Evolutionary conservation across 53 echinoderm and acorn worm genomes (phyloP), one percentile per base, ranked within the genome.

Genomic region (Glandiceps talaboti): DNA sequence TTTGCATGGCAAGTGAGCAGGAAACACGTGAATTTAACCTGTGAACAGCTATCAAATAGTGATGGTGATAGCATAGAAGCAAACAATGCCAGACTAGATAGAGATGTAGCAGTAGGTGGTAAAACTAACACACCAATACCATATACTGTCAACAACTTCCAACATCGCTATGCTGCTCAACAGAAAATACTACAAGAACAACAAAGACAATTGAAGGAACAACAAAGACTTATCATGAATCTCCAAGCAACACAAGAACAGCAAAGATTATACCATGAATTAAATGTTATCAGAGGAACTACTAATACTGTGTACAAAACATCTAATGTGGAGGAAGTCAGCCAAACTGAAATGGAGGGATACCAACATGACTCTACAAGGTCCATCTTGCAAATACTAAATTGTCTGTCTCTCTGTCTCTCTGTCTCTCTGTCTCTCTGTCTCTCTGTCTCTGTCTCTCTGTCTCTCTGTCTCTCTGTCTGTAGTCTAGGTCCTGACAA

Each of bases 1-100:
- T 84, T 87, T 85, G 99, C 99, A 14, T 99, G 99, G 99, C 99
- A 99, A 81, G 94, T 99, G 0, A 86, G 81, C 29, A 89, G 99
- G 29, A 99, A 94, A 32, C 99, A 99, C 32, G 64, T 89, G 1
- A 87, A 94, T 33, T 86, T 99, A 27, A 91, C 99, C 1, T 74
- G 85, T 14, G 94, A 99, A 73, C 91, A 99, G 76, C 89, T 94
- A 25, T 84, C 90, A 31, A 77, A 78, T 32, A 90, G 94, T 26
- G 91, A 93, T 73, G 27, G 81, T 30, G n/a, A n/a, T n/a, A n/a
- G n/a, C n/a, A n/a, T n/a, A n/a, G 29, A 75, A 75, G 82, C 85
- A 75, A 85, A 79, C 29, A 82, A 88, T 45, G 80, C 85, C 1
- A n/a, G 73, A 1, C 25, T 10, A 80, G 1, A 20, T 27, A 32